These are phyloP conservation scores for Rhinophrynus dorsalis DNA, from an alignment of 2,797 vertebrate genomes.

Conservation along the genomic window DNA sequence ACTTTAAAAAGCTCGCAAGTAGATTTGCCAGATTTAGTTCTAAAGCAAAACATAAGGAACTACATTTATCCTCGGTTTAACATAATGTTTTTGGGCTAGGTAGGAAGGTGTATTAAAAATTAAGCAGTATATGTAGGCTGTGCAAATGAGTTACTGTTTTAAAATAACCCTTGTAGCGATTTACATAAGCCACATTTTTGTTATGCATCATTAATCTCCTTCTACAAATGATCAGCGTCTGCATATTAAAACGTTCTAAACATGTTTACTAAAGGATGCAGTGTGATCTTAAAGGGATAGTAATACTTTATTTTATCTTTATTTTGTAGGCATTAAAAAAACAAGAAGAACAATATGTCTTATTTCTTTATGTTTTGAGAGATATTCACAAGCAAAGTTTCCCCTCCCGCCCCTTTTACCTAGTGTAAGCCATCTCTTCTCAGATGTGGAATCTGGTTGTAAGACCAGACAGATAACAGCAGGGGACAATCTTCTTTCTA, in stretches of 20 bases:
- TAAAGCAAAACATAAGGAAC: neutral
- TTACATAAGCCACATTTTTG: constrained; percentile 28
- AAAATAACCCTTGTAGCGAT: neutral
- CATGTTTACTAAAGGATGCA: constrained; percentile 7
- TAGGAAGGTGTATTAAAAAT: constrained; percentile 15
- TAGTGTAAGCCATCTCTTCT: no score
- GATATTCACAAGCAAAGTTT: no score
- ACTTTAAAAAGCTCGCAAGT: no score
- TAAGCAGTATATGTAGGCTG: neutral
- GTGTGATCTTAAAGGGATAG: no score
- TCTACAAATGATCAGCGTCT: constrained; percentile 17
- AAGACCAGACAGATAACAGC: no score
- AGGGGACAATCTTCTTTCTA: no score
- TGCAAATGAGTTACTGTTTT: constrained; percentile 14
- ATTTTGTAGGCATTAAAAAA: no score
- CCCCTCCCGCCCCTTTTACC: no score
- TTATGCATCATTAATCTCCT: constrained; percentile 11
- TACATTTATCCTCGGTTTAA: neutral
- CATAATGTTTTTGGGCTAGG: neutral
- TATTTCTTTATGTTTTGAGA: no score
- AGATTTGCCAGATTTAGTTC: neutral
- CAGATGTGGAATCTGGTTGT: no score
- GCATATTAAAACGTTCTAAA: constrained; percentile 20
- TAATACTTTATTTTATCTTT: no score
- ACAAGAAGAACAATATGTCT: no score